Conservation (phyloP, 2,888 invertebrate species). For the Stenichneumon culpator region DNA sequence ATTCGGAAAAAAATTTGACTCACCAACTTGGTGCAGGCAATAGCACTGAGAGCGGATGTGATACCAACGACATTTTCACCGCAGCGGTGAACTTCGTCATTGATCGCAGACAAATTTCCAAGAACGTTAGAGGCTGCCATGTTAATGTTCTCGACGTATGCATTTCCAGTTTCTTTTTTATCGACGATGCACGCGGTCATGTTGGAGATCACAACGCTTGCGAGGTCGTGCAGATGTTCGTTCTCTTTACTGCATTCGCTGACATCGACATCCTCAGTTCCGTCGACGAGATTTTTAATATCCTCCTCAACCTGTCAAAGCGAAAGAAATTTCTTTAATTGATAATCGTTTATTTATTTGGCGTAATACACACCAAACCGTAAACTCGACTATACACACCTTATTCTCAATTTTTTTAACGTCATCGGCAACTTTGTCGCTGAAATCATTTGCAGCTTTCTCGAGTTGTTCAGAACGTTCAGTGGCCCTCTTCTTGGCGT, state of each 20-base stretch:
- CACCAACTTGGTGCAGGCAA: constrained; percentile 71
- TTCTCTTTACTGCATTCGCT: no score
- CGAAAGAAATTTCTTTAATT: neutral
- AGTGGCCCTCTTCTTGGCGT: constrained; percentile 56
- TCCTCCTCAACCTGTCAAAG: neutral
- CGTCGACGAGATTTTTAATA: no score
- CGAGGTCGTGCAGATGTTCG: no score
- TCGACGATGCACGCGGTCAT: constrained; percentile 64
- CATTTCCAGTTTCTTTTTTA: constrained; percentile 63
- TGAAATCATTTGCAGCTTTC: constrained; percentile 51
- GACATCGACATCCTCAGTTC: no score
- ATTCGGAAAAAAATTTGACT: constrained; percentile 29
- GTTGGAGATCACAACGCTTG: no score
- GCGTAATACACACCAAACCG: no score
- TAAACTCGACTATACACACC: constrained; percentile 45
- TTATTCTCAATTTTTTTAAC: constrained; percentile 48
- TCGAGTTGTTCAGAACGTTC: constrained; percentile 48
- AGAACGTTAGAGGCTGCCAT: constrained; percentile 38
- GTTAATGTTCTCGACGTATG: constrained; percentile 66
- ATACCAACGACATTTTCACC: constrained; percentile 57
- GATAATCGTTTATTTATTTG: neutral
- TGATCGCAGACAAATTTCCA: constrained; percentile 43
- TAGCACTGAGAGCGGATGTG: constrained; percentile 48
- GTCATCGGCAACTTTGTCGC: constrained; percentile 43
- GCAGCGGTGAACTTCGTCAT: constrained; percentile 60